These are phyloP conservation scores for Phrynocephalus vlangalii DNA, from an alignment of 2,797 vertebrate genomes.

Conservation along the genomic window DNA sequence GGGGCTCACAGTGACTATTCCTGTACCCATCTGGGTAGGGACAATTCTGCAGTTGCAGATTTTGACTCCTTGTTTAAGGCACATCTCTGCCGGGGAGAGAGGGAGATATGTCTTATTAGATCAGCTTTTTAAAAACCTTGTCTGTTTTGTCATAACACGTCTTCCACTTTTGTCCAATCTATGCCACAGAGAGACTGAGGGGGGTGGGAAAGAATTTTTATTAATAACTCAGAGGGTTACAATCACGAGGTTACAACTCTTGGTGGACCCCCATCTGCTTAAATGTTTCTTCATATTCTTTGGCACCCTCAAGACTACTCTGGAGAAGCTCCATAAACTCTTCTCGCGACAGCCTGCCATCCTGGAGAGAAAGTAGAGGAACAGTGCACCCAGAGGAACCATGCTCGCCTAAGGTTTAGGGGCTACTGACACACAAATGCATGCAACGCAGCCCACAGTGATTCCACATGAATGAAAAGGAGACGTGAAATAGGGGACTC, in stretches of 20 bases:
- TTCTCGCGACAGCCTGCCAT: constrained; percentile 27
- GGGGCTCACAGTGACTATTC: too few species aligned
- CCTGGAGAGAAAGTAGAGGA: constrained; percentile 14
- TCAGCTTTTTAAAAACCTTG: neutral
- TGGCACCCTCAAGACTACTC: constrained; percentile 1
- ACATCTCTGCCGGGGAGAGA: too few species aligned
- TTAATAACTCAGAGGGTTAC: constrained; percentile 29
- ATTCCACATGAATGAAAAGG: neutral
- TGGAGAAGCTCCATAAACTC: neutral
- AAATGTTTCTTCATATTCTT: constrained; percentile 11
- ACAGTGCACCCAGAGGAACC: constrained; percentile 17
- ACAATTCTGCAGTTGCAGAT: too few species aligned
- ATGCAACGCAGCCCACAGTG: neutral
- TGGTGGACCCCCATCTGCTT: neutral
- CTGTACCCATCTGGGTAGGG: too few species aligned
- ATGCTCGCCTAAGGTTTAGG: neutral
- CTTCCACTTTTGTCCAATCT: neutral
- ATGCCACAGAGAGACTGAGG: neutral
- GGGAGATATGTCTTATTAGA: neutral
- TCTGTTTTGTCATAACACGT: neutral
- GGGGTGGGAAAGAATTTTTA: constrained; percentile 23
- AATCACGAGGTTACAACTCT: constrained; percentile 19
- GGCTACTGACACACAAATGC: neutral
- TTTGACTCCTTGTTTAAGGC: neutral
- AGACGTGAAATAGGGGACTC: neutral